Percentiles rank a stretch among this genome's conserved stretches.
Evolutionary conservation across 1,140 invertebrate species (phyloP).

Genomic region (Chelonus insularis): DNA sequence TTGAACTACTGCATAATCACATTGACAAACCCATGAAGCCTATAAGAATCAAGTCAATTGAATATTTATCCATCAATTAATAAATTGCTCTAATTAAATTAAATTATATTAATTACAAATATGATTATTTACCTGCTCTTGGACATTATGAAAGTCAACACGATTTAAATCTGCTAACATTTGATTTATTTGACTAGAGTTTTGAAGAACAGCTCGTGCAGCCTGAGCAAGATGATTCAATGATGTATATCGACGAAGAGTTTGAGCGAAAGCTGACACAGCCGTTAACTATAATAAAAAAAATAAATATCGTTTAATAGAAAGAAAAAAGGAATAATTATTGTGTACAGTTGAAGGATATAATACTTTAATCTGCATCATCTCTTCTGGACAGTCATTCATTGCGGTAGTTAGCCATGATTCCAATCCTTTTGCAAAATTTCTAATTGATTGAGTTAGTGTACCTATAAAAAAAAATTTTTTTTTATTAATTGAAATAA

Average conservation of each 20-base stretch:
- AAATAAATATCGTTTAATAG: too few relatives aligned
- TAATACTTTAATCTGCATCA: conserved; percentile 84
- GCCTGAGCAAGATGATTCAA: conserved; percentile 98
- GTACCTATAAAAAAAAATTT: conserved; percentile 63
- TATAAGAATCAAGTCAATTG: conserved; percentile 32
- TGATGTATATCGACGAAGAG: conserved; percentile 92
- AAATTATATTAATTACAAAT: conserved; percentile 1
- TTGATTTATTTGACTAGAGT: conserved; percentile 92
- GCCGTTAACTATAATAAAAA: conserved; percentile 63
- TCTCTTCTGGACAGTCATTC: conserved; percentile 80
- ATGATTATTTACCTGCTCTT: conserved; percentile 67
- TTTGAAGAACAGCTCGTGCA: conserved; percentile 93
- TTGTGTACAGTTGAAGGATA: too few relatives aligned
- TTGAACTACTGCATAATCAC: conserved; percentile 84
- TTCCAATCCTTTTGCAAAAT: conserved; percentile 91
- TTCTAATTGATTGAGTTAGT: conserved; percentile 90
- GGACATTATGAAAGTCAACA: conserved; percentile 96
- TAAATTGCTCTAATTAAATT: background rate
- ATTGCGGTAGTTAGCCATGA: conserved; percentile 85
- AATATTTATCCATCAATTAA: too few relatives aligned
- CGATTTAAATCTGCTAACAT: conserved; percentile 97
- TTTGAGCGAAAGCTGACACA: conserved; percentile 92
- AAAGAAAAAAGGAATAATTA: too few relatives aligned
- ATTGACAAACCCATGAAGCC: conserved; percentile 97
- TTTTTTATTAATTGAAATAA: conserved; percentile 30